A percentile compares a stretch with the other conserved stretches of the same genome.
phyloP scores from a whole-genome alignment of 2,888 invertebrate species.

The Coelinius sp. region DNA sequence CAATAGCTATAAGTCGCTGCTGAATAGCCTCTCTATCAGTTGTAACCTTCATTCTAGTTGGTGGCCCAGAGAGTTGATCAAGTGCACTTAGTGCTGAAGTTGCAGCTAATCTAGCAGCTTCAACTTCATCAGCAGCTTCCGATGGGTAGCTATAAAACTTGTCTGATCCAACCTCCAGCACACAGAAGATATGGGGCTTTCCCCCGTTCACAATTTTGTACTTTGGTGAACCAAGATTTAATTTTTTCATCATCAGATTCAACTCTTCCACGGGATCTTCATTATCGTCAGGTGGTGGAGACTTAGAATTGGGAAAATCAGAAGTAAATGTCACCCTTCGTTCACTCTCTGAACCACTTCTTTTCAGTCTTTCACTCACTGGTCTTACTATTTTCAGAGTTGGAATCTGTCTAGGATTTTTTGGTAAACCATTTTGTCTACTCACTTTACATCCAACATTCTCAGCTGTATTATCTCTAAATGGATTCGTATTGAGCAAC shows the following conservation, averaged over 20 bases:
- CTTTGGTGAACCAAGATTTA: slow-evolving; percentile 40
- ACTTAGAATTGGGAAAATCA: neutral
- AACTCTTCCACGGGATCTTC: slow-evolving; percentile 43
- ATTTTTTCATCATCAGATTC: slow-evolving; percentile 26
- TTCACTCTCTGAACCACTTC: neutral
- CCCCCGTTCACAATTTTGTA: slow-evolving; percentile 46
- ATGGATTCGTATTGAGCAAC: neutral
- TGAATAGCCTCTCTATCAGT: slow-evolving; percentile 56
- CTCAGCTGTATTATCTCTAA: no score
- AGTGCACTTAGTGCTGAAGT: slow-evolving; percentile 67
- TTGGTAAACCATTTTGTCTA: neutral
- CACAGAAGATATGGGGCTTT: slow-evolving; percentile 42
- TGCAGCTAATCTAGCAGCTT: slow-evolving; percentile 70
- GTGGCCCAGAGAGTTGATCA: slow-evolving; percentile 58
- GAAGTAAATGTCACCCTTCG: neutral
- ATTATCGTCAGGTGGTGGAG: neutral
- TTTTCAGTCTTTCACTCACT: slow-evolving; percentile 32
- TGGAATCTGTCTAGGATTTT: neutral
- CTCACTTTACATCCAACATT: neutral
- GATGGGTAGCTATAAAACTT: slow-evolving; percentile 71
- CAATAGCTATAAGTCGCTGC: slow-evolving; percentile 68
- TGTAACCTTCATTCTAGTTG: slow-evolving; percentile 48
- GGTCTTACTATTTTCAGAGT: neutral
- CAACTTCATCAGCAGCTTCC: slow-evolving; percentile 64
- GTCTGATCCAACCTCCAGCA: slow-evolving; percentile 62